Conservation (phyloP, 1,140 invertebrate species). For the Drosophila subpulchrella region DNA sequence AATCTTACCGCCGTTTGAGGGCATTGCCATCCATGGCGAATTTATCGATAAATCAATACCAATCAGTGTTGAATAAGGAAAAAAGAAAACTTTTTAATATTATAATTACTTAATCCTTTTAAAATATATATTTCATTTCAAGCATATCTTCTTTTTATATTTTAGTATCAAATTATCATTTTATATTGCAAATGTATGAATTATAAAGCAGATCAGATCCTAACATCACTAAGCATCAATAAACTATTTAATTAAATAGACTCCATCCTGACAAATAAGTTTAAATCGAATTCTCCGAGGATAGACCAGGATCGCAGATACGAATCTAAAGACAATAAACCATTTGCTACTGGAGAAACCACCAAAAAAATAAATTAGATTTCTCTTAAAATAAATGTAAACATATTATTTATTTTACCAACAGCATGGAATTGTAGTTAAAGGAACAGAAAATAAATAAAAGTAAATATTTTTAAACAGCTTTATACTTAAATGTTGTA, state of each 20-base stretch:
- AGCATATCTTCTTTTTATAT: neutral
- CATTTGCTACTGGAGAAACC: neutral
- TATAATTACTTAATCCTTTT: too few relatives aligned
- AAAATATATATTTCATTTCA: neutral
- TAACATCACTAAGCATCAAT: too few relatives aligned
- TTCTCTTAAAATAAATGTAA: constrained; percentile 3
- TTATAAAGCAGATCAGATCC: too few relatives aligned
- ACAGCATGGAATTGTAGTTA: neutral
- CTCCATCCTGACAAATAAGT: too few relatives aligned
- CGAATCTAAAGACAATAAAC: too few relatives aligned
- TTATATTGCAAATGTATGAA: too few relatives aligned
- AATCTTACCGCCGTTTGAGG: neutral
- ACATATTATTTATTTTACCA: constrained; percentile 4
- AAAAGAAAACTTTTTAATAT: neutral
- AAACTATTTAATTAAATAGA: too few relatives aligned
- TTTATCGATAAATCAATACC: constrained; percentile 3
- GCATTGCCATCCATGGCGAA: neutral
- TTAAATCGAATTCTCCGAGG: too few relatives aligned
- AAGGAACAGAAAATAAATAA: constrained; percentile 13
- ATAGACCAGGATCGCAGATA: too few relatives aligned
- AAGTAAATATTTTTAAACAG: neutral
- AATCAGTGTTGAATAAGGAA: neutral
- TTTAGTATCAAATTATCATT: neutral
- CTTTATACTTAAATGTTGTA: neutral
- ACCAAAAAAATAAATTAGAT: constrained; percentile 11